Base-by-base conservation (phyloP, 2,888 invertebrate species). In the Lepidonotus clava region DNA sequence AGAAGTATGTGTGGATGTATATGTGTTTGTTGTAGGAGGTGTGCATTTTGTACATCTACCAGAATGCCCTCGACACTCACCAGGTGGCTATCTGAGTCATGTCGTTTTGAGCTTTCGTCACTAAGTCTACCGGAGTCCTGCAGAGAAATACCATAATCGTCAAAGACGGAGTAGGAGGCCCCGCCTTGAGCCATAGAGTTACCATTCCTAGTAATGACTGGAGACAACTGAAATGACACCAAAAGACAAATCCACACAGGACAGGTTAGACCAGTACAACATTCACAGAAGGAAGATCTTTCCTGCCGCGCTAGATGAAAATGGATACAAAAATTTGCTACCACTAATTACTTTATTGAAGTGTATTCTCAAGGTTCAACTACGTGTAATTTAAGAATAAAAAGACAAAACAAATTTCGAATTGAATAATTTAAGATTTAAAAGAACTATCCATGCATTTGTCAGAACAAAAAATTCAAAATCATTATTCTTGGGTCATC, bases 41-140 rank as follows among this genome's bases (percentile, higher is more conserved):
- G 11, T 51, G 21, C 21, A 51, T 11, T 14, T 11, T 51, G 51
- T 14, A 51, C 11, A 11, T 41, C 46, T 32, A 32, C 46, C n/a
- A 46, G 6, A 34, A n/a, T 80, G 11, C 24, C 14, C 51, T 51
- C 8, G 66, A 11, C 51, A 90, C 91, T 90, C 89, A 91, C 92
- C 76, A 95, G 94, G 90, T 95, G 95, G 86, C 91, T 90, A 89
- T 95, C 95, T 56, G 95, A 95, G 91, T 95, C 95, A 32, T 95
- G 95, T 88, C 95, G 94, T 89, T 95, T 95, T 34, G 95, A 95
- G 90, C 95, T 95, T 91, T 95, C 95, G 89, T 95, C 95, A 92
- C 95, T 95, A 89, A 95, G 94, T 84, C 86, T 87, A 38, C 85
- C 88, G 51, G 87, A 88, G 61, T 89, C 89, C 88, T 89, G 71